Percentiles rank a stretch among this genome's conserved stretches.
phyloP scores from a whole-genome alignment of 2,888 invertebrate species.

The Halocaridina rubra region DNA sequence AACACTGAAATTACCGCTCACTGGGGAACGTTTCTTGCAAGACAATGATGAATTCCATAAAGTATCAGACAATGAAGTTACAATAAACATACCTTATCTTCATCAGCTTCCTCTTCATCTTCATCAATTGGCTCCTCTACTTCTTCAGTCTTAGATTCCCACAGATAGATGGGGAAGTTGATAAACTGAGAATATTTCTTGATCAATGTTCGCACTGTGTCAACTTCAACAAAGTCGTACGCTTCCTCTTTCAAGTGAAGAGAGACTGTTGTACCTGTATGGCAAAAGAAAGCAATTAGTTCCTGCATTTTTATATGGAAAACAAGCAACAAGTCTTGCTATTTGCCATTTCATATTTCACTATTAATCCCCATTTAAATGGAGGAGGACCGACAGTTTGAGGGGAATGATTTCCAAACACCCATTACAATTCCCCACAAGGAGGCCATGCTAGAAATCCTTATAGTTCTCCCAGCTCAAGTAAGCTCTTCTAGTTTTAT shows the following conservation, averaged over 20 bases:
- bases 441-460: no score
- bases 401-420: no score
- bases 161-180: conserved; percentile 97
- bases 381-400: no score
- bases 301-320: no score
- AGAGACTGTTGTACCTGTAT: conserved; percentile 71
- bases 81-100: conserved; percentile 67
- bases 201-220: conserved; percentile 89
- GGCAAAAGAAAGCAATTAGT: neutral
- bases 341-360: no score
- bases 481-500: no score
- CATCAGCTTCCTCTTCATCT: conserved; percentile 71
- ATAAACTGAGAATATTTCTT: conserved; percentile 99
- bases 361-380: no score
- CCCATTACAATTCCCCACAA: no score
- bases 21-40: no score
- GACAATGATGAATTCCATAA: neutral
- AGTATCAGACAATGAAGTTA: neutral
- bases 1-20: no score
- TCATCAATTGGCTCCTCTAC: conserved; percentile 79
- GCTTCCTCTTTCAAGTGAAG: conserved; percentile 97
- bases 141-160: conserved; percentile 83
- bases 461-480: no score
- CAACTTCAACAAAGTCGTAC: conserved; percentile 91
- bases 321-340: no score